Evolutionary conservation across 1,140 invertebrate species (phyloP).

Genomic region (Drosophila sproati): DNA sequence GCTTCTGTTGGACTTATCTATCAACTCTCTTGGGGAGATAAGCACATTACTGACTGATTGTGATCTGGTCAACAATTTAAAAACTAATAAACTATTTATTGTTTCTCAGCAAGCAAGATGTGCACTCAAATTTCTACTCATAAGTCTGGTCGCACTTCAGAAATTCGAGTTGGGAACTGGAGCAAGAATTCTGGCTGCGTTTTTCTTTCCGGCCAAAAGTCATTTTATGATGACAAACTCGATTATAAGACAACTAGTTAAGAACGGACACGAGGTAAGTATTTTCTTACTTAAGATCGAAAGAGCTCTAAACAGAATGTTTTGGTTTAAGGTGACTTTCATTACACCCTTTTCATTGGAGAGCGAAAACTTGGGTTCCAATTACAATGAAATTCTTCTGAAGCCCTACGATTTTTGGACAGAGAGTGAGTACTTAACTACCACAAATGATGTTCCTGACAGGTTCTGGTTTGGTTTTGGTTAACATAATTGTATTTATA

Average conservation of each 20-base stretch:
- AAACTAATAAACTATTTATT: no score
- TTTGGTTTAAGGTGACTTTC: slow-evolving; percentile 55
- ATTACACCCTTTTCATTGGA: slow-evolving; percentile 65
- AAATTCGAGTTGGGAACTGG: slow-evolving; percentile 28
- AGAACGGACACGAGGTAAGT: slow-evolving; percentile 65
- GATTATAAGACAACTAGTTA: slow-evolving; percentile 60
- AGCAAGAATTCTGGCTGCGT: slow-evolving; percentile 64
- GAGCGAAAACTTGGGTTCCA: slow-evolving; percentile 60
- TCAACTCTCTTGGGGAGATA: neutral
- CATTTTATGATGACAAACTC: slow-evolving; percentile 79
- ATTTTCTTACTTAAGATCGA: no score
- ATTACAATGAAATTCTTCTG: slow-evolving; percentile 72
- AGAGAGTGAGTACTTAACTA: slow-evolving; percentile 30
- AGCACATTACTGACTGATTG: neutral
- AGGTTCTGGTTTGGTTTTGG: no score
- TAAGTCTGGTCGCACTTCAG: slow-evolving; percentile 49
- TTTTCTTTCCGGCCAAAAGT: slow-evolving; percentile 73
- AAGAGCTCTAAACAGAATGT: no score
- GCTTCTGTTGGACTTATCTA: neutral
- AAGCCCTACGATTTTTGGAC: slow-evolving; percentile 61
- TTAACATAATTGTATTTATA: neutral
- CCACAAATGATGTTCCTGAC: no score
- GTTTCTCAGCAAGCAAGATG: neutral
- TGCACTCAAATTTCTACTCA: slow-evolving; percentile 24
- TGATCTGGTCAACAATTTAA: neutral